Percentiles rank a stretch among this genome's conserved stretches.
phyloP scores from a whole-genome alignment of 1,140 invertebrate genomes.

The silkworm (Bombyx mori) region ASM3026992v2 NC_085128.1:4674501-4675000 shows the following conservation, averaged over 20 bases:
- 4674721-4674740: constrained; percentile 36
- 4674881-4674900: constrained; percentile 26
- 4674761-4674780: constrained; percentile 37
- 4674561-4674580: no score
- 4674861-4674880: constrained; percentile 27
- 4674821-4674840: constrained; percentile 25
- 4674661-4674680: no score
- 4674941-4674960: constrained; percentile 2
- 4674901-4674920: constrained; percentile 33
- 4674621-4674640: no score
- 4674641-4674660: no score
- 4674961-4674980: constrained; percentile 12
- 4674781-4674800: constrained; percentile 33
- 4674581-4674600: no score
- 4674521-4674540: no score
- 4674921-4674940: constrained; percentile 25
- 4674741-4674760: constrained; percentile 36
- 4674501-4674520: no score
- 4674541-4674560: no score
- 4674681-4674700: neutral
- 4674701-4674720: constrained; percentile 37
- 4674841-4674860: constrained; percentile 34
- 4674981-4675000: constrained; percentile 22
- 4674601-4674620: no score
- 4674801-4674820: constrained; percentile 31